Base-by-base conservation (phyloP, 2,113 vertebrate species). In the Brachionichthys hirsutus region DNA sequence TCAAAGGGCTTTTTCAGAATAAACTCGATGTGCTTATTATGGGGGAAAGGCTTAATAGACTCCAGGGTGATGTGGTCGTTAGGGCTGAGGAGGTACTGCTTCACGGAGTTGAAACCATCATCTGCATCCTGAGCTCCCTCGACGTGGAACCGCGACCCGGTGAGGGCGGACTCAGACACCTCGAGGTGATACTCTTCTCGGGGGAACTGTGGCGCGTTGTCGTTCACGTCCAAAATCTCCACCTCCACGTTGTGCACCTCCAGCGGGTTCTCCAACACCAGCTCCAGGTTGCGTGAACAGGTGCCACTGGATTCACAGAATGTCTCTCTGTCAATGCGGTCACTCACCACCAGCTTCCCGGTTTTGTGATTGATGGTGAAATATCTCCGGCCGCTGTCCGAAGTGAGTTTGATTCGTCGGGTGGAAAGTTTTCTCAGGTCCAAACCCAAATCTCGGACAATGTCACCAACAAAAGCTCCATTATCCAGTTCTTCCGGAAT, bases 111-210 rank as follows among this genome's bases (percentile, higher is more conserved):
- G 41, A 92, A 87, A n/a, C 93, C 94, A 30, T 94, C 93, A 24
- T 98, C 95, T 0, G 93, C 91, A 75, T 98, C 96, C 75, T 95
- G 93, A 6, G 95, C 95, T 19, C 94, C 94, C 82, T 98, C 95
- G 0, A 98, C 93, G 69, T 94, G 94, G 73, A 98, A 96, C 46
- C 93, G 92, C 42, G 94, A 92, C 22, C 94, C 94, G 0, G 94
- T 92, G 62, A 92, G 73, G 1, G 94, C 93, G 0, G 95, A 96
- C 79, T 98, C 97, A 22, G 94, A 94, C 70, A 98, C 92, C 82
- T 96, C 94, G 22, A 98, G 89, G 61, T 89, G 91, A 76, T 96
- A 95, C 74, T 95, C 94, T 36, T 94, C 91, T 70, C 93, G 89
- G 20, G 95, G 94, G 80, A 98, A 98, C 51, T 90, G 89, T 0